These are phyloP conservation scores for Druceiella hillmani DNA, from an alignment of 2,888 invertebrate species.

Conservation along the genomic window DNA sequence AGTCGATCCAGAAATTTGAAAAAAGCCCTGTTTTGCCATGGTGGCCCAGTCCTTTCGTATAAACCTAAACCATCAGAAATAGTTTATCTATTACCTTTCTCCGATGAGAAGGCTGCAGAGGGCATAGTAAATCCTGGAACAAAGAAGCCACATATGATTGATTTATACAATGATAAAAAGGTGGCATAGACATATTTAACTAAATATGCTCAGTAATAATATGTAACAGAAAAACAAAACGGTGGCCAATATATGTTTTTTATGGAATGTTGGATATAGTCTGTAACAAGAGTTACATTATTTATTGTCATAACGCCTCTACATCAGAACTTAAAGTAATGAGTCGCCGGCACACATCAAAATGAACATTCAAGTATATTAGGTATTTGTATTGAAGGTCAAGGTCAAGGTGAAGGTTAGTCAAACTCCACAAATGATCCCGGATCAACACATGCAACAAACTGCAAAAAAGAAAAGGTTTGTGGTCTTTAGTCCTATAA, in stretches of 20 bases:
- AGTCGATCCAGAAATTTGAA: background rate
- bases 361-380: background rate
- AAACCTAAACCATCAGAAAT: too few species aligned
- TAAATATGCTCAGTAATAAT: slow-evolving; percentile 1
- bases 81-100: too few species aligned
- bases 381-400: background rate
- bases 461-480: background rate
- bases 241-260: slow-evolving; percentile 1
- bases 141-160: too few species aligned
- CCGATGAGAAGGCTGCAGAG: too few species aligned
- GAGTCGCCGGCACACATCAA: slow-evolving; percentile 1
- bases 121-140: too few species aligned
- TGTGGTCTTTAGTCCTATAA: slow-evolving; percentile 1
- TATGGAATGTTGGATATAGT: slow-evolving; percentile 1
- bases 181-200: too few species aligned
- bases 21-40: background rate
- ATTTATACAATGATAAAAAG: too few species aligned
- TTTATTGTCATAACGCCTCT: slow-evolving; percentile 2
- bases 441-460: background rate
- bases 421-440: background rate
- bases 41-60: slow-evolving; percentile 4
- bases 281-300: background rate
- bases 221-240: slow-evolving; percentile 2
- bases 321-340: background rate
- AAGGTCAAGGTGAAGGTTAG: slow-evolving; percentile 4